These are phyloP conservation scores for Holothuria glaberrima DNA, from an alignment of 35 echinoderm and acorn worm species.

Conservation along the genomic window DNA sequence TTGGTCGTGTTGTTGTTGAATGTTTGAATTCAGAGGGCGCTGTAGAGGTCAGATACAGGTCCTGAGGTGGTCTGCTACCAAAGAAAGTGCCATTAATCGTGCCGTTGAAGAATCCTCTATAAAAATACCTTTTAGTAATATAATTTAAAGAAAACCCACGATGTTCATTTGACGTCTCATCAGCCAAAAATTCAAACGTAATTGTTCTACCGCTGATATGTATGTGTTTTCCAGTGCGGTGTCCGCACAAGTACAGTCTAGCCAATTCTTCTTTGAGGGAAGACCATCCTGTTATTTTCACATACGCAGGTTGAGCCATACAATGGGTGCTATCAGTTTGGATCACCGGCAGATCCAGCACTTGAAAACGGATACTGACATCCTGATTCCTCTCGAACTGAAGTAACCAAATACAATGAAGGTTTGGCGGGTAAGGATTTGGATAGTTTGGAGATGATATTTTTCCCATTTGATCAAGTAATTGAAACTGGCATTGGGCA, in stretches of 20 bases:
- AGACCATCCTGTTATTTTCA: constrained; percentile 45
- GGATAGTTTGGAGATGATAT: constrained; percentile 16
- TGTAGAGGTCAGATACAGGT: neutral
- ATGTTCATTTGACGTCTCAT: neutral
- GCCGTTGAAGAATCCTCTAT: constrained; percentile 4
- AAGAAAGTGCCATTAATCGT: neutral
- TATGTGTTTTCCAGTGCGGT: neutral
- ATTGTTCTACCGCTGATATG: neutral
- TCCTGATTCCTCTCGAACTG: neutral
- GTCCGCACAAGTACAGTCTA: neutral
- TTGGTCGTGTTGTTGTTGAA: neutral
- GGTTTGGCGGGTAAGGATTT: neutral
- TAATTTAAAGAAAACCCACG: constrained; percentile 12
- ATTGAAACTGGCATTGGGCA: neutral
- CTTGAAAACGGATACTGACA: neutral
- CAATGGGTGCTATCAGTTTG: neutral
- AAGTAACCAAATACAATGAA: constrained; percentile 22
- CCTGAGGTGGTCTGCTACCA: neutral
- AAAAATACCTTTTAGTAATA: constrained; percentile 2
- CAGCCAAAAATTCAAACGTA: constrained; percentile 5
- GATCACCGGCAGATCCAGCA: constrained; percentile 2
- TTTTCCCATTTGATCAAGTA: neutral
- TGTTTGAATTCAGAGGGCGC: neutral
- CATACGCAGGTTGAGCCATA: neutral
- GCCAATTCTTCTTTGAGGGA: constrained; percentile 8